phyloP scores from a whole-genome alignment of 2,113 vertebrate species.

The Archilochus colubris region DNA sequence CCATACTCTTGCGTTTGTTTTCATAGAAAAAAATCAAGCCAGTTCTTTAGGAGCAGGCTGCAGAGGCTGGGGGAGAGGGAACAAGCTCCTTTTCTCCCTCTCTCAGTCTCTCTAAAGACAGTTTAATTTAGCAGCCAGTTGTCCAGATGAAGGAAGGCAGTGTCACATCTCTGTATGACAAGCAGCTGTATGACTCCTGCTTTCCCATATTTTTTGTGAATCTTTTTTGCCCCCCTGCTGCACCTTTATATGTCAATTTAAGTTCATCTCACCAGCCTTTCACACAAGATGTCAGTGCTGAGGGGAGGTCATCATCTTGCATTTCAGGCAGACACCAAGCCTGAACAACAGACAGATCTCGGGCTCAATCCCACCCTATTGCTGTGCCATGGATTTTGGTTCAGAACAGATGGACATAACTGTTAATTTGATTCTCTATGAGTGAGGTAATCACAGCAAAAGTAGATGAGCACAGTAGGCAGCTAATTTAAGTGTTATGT shows the following conservation, averaged over 20 bases:
- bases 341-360: neutral
- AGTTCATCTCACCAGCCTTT: neutral
- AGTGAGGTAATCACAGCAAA: slow-evolving; percentile 2
- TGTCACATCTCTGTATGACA: neutral
- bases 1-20: neutral
- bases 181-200: neutral
- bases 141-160: neutral
- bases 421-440: neutral
- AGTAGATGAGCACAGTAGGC: neutral
- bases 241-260: slow-evolving; percentile 22
- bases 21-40: neutral
- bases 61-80: neutral
- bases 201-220: neutral
- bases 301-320: neutral
- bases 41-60: neutral
- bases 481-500: slow-evolving; percentile 27
- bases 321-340: neutral
- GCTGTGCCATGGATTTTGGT: neutral
- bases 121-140: slow-evolving; percentile 5
- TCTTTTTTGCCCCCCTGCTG: neutral
- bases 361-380: neutral
- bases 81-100: neutral
- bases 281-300: neutral
- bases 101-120: neutral
- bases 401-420: slow-evolving; percentile 8